Evolutionary conservation across 2,797 vertebrate genomes (phyloP).

Genomic region (Chiloscyllium punctatum): DNA sequence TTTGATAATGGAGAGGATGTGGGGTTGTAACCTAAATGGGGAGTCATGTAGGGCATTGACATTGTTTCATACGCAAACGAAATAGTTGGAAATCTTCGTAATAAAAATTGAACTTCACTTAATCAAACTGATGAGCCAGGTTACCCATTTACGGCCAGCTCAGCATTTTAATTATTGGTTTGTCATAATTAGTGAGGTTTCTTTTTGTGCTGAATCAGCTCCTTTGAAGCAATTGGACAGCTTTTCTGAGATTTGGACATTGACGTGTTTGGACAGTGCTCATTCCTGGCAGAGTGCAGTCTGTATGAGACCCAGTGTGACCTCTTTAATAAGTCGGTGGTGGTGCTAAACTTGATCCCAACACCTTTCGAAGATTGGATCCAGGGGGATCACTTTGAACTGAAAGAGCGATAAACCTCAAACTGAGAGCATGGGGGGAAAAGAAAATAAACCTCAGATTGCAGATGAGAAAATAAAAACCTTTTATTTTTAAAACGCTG

Average conservation of each 20-base stretch:
- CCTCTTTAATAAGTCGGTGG: not conserved
- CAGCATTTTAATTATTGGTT: not conserved
- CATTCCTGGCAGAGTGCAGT: not conserved
- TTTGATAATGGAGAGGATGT: not conserved
- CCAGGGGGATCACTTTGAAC: not conserved
- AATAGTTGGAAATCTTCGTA: not conserved
- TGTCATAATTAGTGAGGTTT: not conserved
- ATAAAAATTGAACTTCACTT: not conserved
- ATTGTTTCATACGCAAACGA: not conserved
- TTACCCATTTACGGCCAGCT: not conserved
- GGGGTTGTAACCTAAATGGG: too few species aligned
- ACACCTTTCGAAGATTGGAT: not conserved
- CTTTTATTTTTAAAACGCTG: not conserved
- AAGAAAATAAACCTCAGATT: too few species aligned
- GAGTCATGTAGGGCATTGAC: not conserved
- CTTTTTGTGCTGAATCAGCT: not conserved
- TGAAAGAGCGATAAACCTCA: not conserved
- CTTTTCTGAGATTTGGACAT: not conserved
- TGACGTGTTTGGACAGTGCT: not conserved
- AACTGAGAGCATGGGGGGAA: too few species aligned
- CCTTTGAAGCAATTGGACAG: not conserved
- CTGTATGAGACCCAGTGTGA: not conserved
- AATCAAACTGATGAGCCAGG: not conserved
- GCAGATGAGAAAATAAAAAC: not conserved
- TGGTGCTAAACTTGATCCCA: not conserved